These are phyloP conservation scores for Tachuris rubrigastra DNA, from an alignment of 2,113 vertebrate genomes.

Conservation along the genomic window DNA sequence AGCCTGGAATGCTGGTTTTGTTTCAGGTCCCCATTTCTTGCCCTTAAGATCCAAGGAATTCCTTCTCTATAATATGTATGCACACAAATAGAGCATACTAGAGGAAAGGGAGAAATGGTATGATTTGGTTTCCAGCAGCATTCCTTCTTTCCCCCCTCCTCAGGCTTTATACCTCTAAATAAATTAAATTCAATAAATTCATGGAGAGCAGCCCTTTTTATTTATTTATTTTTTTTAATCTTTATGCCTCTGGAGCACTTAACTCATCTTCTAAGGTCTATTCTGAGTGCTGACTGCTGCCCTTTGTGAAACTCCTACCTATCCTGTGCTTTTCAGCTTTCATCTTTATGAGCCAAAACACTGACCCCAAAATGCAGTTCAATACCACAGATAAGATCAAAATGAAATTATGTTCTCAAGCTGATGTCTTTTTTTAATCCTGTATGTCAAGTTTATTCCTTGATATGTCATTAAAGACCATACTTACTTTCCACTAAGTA, in stretches of 20 bases:
- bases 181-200: background rate
- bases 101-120: background rate
- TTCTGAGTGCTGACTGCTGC: constrained; percentile 19
- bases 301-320: constrained; percentile 19
- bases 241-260: constrained; percentile 9
- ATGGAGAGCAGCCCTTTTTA: background rate
- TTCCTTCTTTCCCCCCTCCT: background rate
- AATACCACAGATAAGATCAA: background rate
- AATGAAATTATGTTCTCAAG: constrained; percentile 23
- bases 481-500: background rate
- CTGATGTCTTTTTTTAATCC: background rate
- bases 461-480: background rate
- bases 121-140: background rate
- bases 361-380: background rate
- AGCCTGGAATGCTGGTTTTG: constrained; percentile 35
- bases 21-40: constrained; percentile 54
- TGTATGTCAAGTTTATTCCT: background rate
- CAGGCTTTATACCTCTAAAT: background rate
- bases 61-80: background rate
- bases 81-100: background rate
- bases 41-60: constrained; percentile 23
- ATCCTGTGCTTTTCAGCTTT: background rate
- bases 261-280: constrained; percentile 6
- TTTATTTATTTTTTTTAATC: background rate
- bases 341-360: background rate